Percentiles rank a stretch among this genome's conserved stretches.
These are phyloP conservation scores for Druceiella hillmani DNA, from an alignment of 2,888 invertebrate species.

Conservation along the genomic window DNA sequence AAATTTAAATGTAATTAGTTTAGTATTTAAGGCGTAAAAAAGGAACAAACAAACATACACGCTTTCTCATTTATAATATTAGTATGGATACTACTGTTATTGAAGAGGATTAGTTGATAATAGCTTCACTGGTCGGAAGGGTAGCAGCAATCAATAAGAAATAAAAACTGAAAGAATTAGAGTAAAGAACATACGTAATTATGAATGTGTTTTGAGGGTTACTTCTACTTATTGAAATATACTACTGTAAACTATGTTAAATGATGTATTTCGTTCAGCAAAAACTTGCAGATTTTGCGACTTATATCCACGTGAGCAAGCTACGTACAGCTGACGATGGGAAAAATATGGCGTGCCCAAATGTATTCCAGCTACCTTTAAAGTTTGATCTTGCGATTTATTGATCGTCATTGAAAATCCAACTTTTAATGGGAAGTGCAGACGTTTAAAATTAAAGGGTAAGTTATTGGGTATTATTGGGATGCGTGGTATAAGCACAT, in stretches of 20 bases:
- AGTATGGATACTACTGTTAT: no score
- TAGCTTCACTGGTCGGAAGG: no score
- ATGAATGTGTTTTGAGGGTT: no score
- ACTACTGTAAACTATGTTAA: not conserved
- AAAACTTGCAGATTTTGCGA: no score
- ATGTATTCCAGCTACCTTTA: conserved; percentile 1
- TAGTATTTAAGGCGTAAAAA: no score
- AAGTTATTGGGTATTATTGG: conserved; percentile 26
- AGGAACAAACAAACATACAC: no score
- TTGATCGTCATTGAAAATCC: not conserved
- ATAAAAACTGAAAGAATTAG: no score
- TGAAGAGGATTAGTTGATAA: no score
- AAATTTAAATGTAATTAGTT: no score
- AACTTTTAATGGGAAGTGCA: not conserved
- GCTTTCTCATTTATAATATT: no score
- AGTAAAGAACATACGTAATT: no score
- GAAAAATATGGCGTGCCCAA: conserved; percentile 1
- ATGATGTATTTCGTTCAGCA: not conserved
- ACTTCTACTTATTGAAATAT: not conserved
- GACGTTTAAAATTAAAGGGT: conserved; percentile 12
- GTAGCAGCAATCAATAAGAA: no score
- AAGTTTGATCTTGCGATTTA: not conserved
- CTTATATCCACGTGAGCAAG: not conserved
- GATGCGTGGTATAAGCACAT: conserved; percentile 26
- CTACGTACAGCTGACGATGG: not conserved